Percentiles rank a stretch among this genome's conserved stretches.
These are phyloP conservation scores for Caenorhabditis macrosperma DNA, from an alignment of 2,888 invertebrate genomes.

Conservation along the genomic window DNA sequence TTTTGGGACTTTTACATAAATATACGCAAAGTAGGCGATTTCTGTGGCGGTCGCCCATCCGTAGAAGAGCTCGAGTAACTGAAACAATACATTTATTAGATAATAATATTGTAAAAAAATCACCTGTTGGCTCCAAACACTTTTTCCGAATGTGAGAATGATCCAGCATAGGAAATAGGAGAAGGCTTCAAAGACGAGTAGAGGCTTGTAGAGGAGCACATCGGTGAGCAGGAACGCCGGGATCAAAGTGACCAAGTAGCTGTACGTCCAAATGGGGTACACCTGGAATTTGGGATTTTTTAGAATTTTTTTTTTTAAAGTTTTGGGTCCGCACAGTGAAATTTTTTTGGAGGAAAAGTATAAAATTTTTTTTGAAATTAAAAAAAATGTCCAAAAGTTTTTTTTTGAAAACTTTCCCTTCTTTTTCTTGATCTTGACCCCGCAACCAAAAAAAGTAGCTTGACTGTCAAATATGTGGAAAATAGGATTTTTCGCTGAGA, in stretches of 20 bases:
- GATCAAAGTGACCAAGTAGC: slow-evolving; percentile 68
- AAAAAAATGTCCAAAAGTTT: too few relatives aligned
- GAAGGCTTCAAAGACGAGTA: slow-evolving; percentile 71
- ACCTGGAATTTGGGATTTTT: too few relatives aligned
- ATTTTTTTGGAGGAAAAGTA: too few relatives aligned
- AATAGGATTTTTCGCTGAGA: too few relatives aligned
- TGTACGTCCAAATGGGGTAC: slow-evolving; percentile 75
- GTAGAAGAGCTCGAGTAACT: slow-evolving; percentile 69
- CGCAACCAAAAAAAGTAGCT: too few relatives aligned
- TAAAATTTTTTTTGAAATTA: too few relatives aligned
- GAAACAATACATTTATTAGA: neutral
- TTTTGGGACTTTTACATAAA: slow-evolving; percentile 60
- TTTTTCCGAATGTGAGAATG: slow-evolving; percentile 87
- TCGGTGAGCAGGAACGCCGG: slow-evolving; percentile 74
- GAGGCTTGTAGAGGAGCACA: slow-evolving; percentile 73
- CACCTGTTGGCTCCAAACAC: slow-evolving; percentile 85
- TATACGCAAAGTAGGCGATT: slow-evolving; percentile 93
- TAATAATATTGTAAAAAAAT: too few relatives aligned
- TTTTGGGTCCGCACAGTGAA: too few relatives aligned
- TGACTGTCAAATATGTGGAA: too few relatives aligned
- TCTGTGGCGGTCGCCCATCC: slow-evolving; percentile 91
- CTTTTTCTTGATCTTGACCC: too few relatives aligned
- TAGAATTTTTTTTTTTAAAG: too few relatives aligned
- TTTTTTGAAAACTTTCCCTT: too few relatives aligned
- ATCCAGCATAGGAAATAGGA: slow-evolving; percentile 86